Base-by-base conservation (phyloP, 2,113 vertebrate species). In the Xenopus borealis region DNA sequence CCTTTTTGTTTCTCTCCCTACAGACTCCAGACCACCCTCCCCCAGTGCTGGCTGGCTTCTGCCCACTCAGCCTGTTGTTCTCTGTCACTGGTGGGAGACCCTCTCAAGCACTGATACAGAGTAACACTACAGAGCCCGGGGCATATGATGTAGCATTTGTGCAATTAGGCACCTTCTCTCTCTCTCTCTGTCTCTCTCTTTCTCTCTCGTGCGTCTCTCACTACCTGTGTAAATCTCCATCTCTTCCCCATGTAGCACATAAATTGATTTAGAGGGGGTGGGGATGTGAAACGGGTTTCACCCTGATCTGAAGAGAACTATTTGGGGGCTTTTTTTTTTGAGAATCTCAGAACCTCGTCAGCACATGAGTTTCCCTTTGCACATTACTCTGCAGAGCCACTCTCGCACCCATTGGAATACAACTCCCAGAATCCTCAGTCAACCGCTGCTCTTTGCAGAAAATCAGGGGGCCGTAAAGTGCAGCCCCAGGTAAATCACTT, bases 71-170 rank as follows among this genome's bases (percentile, higher is more conserved):
- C 72, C 65, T 86, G 82, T 81, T 83, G 85, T 86, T 55, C 88
- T 92, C 85, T 86, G 83, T 81, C 87, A 87, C 89, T 87, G 81
- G 85, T 92, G 89, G 73, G 66, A 69, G 90, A 88, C 85, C 88
- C 83, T 86, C 92, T 87, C 86, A 94, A 95, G 95, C 96, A 98
- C 94, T 98, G 95, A 98, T 87, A 83, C 66, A 78, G 58, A 83
- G 86, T 89, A 97, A 97, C 94, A 97, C 94, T 94, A 95, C 93
- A 88, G 20, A 86, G 90, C 89, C 82, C 93, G 83, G 96, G 96
- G 94, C 96, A 92, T 93, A 89, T 84, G 82, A 98, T 98, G 95
- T 98, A 98, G 96, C 96, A 97, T 94, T 40, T 92, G 90, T 95
- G 94, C 95, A 97, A 96, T 95, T 96, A 96, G 94, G 94, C 94